Evolutionary conservation across 2,113 vertebrate genomes (phyloP).

Genomic region (Chaetodon auriga): DNA sequence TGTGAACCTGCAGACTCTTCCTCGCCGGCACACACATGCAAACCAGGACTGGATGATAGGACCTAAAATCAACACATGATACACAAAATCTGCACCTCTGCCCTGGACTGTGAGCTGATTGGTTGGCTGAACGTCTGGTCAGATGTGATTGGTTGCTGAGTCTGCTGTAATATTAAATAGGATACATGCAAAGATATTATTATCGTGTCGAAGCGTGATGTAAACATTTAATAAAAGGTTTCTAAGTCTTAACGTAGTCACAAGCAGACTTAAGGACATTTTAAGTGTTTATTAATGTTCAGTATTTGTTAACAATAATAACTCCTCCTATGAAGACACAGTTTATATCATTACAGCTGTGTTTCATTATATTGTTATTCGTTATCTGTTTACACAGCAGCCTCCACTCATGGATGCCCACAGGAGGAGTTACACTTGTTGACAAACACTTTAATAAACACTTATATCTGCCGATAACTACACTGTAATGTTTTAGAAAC

Average conservation of each 20-base stretch:
- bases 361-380: no score
- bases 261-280: background rate
- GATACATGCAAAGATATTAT: no score
- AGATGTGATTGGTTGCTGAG: background rate
- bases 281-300: background rate
- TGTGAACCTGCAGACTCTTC: background rate
- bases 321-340: background rate
- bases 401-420: no score
- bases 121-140: background rate
- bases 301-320: background rate
- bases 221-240: no score
- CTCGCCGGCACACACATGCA: background rate
- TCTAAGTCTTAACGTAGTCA: no score
- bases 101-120: background rate
- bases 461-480: background rate
- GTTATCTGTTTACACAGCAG: no score
- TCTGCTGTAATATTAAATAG: slow-evolving; percentile 17
- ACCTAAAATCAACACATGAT: background rate
- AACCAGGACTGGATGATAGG: background rate
- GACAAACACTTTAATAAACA: background rate
- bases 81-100: slow-evolving; percentile 1
- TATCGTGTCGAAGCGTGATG: no score
- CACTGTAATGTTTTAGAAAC: background rate
- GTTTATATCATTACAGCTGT: background rate
- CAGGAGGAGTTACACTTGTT: no score